These are phyloP conservation scores for Xenops minutus DNA, from an alignment of 2,797 vertebrate genomes.

Conservation along the genomic window DNA sequence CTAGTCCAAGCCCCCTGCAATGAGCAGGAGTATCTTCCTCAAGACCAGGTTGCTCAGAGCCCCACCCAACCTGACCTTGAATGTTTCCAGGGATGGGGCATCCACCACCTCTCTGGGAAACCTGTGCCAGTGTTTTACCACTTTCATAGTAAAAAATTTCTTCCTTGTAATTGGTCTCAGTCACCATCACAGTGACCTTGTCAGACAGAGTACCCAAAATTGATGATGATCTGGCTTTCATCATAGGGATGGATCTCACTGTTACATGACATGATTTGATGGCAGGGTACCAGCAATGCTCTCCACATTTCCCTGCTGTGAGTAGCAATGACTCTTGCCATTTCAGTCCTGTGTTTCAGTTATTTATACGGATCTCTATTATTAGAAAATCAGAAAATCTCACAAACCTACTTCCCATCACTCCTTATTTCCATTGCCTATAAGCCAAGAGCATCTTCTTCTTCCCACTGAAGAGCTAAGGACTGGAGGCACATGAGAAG, in stretches of 20 bases:
- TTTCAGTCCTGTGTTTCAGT: background rate
- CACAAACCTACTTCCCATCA: background rate
- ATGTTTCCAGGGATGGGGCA: background rate
- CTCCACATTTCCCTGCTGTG: background rate
- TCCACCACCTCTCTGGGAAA: background rate
- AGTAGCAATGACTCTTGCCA: background rate
- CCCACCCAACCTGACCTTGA: background rate
- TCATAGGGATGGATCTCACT: background rate
- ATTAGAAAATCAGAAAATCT: background rate
- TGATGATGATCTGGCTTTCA: background rate
- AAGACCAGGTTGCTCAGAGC: background rate
- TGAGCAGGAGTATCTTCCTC: background rate
- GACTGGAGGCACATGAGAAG: background rate
- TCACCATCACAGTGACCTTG: background rate
- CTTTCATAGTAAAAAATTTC: background rate
- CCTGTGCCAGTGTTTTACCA: background rate
- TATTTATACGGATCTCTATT: background rate
- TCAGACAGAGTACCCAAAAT: background rate
- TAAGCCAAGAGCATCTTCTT: background rate
- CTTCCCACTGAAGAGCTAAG: background rate
- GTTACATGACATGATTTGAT: accelerated
- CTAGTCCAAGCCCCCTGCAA: background rate
- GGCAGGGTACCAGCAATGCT: background rate
- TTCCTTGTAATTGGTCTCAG: background rate
- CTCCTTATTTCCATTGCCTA: background rate